phyloP scores from a whole-genome alignment of 2,113 vertebrate species.

The Ondatra zibethicus region DNA sequence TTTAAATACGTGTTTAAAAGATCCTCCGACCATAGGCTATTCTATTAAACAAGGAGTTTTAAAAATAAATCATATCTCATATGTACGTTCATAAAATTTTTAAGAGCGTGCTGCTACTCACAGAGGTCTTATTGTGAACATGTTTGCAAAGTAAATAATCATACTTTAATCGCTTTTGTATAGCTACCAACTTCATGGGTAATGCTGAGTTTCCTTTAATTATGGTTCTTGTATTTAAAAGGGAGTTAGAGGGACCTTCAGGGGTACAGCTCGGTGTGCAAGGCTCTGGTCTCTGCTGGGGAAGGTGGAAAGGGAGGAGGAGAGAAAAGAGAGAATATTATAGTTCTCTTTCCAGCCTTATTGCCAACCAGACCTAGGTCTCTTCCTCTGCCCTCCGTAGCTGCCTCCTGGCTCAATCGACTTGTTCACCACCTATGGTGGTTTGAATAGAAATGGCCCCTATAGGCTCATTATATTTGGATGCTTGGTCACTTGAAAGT shows the following conservation, averaged over 20 bases:
- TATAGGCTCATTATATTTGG: background rate
- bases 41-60: background rate
- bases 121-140: background rate
- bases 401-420: background rate
- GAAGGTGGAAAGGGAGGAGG: too few species aligned
- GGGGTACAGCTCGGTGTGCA: background rate
- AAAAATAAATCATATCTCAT: background rate
- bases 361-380: too few species aligned
- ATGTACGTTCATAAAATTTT: background rate
- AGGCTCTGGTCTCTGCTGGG: background rate
- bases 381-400: background rate
- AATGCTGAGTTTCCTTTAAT: background rate
- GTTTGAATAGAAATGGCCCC: background rate
- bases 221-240: background rate
- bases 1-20: background rate
- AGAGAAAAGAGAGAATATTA: background rate
- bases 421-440: background rate
- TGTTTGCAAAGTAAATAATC: background rate
- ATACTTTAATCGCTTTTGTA: background rate
- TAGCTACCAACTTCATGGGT: background rate
- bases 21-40: background rate
- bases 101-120: conserved; percentile 21
- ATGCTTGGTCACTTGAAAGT: background rate
- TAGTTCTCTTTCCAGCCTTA: background rate
- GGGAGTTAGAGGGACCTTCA: background rate